Evolutionary conservation across 2,888 invertebrate genomes (phyloP).

Genomic region (Actias luna): DNA sequence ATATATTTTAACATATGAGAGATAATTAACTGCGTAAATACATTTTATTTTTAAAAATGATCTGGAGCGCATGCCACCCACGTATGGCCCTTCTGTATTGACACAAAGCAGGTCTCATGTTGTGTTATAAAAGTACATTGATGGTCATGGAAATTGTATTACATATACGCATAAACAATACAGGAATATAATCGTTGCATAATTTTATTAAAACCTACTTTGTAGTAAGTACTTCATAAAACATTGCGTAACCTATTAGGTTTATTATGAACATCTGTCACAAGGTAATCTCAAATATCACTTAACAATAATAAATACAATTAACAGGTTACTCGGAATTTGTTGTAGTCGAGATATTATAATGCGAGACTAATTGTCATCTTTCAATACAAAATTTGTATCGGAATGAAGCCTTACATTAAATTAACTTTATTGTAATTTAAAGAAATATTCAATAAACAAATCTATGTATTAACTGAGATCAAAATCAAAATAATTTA

Average conservation of each 20-base stretch:
- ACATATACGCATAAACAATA: not conserved
- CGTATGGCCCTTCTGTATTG: not conserved
- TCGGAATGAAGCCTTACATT: no score
- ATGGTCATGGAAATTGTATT: not conserved
- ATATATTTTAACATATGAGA: no score
- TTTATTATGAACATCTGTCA: not conserved
- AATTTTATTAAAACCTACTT: not conserved
- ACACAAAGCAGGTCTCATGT: not conserved
- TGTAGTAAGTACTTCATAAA: not conserved
- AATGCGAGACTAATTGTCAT: not conserved
- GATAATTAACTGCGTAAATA: not conserved
- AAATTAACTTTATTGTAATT: no score
- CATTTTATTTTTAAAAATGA: not conserved
- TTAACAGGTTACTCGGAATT: no score
- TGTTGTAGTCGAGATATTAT: not conserved
- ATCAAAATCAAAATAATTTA: not conserved
- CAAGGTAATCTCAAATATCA: no score
- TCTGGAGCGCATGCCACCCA: slow-evolving; percentile 8
- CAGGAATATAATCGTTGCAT: not conserved
- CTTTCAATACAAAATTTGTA: no score
- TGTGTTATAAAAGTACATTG: slow-evolving; percentile 1
- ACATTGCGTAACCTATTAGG: not conserved
- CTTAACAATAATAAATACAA: no score
- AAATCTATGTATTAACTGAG: not conserved
- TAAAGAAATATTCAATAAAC: no score